Evolutionary conservation across 1,140 invertebrate genomes (phyloP).

Genomic region (Daktulosphaira vitifoliae): DNA sequence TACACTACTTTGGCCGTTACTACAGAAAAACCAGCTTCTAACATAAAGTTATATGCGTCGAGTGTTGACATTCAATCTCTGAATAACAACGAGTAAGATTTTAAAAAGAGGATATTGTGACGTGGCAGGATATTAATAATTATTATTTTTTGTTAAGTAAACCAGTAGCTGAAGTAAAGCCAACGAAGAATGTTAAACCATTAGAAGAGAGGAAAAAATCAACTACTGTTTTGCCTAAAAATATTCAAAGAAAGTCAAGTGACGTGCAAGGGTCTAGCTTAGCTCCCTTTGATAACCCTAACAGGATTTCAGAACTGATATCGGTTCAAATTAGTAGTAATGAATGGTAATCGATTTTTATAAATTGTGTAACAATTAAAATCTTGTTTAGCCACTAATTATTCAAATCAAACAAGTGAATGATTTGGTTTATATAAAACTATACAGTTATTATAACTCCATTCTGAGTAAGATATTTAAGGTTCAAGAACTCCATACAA

Average conservation of each 20-base stretch:
- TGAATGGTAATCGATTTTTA: constrained; percentile 55
- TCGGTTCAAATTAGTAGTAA: constrained; percentile 58
- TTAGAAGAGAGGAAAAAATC: not conserved
- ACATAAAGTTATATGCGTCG: not conserved
- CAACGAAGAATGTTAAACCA: not conserved
- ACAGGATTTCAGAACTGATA: constrained; percentile 54
- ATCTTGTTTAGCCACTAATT: no score
- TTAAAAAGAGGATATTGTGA: no score
- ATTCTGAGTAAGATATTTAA: no score
- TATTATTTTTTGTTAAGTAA: no score
- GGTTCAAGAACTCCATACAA: no score
- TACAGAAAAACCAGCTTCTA: not conserved
- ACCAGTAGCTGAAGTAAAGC: constrained; percentile 27
- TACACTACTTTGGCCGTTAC: not conserved
- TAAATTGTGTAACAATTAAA: not conserved
- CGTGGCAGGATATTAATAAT: no score
- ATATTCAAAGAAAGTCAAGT: not conserved
- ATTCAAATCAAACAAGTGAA: no score
- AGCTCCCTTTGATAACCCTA: constrained; percentile 50
- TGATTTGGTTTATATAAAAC: no score
- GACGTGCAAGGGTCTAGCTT: constrained; percentile 4
- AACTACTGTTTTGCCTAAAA: not conserved
- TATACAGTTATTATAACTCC: no score
- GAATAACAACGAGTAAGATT: constrained; percentile 21
- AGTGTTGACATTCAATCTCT: not conserved